A percentile compares a stretch with the other conserved stretches of the same genome.
phyloP scores from a whole-genome alignment of 2,797 vertebrate species.

The Apodemus agrarius region DNA sequence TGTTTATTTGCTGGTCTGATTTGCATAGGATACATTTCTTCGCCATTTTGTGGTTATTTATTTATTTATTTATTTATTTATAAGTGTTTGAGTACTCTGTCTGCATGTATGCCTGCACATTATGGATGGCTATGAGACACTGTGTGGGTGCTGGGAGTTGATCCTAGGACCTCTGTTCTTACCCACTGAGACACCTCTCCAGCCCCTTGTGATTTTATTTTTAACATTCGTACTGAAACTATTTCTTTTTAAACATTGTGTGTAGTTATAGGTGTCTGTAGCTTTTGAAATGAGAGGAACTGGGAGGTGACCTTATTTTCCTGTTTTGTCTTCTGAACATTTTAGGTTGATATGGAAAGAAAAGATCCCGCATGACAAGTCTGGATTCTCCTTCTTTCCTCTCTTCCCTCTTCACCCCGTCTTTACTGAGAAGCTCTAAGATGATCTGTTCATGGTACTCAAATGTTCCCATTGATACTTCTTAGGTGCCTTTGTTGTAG shows the following conservation, averaged over 20 bases:
- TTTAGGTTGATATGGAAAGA: constrained; percentile 28
- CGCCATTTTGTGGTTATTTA: constrained; percentile 17
- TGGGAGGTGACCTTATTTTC: neutral
- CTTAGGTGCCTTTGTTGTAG: neutral
- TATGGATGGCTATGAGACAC: neutral
- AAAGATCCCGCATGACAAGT: neutral
- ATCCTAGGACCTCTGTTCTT: neutral
- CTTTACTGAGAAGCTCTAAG: constrained; percentile 4
- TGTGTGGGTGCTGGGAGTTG: neutral
- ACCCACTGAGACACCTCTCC: neutral
- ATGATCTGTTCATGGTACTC: constrained; percentile 35
- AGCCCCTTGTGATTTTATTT: neutral
- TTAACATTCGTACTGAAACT: neutral
- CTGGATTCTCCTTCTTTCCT: neutral
- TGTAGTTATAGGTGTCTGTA: neutral
- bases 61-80: neutral
- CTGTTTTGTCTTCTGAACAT: neutral
- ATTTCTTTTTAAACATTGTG: neutral
- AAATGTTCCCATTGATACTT: neutral
- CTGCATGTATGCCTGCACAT: neutral
- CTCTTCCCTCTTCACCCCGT: neutral
- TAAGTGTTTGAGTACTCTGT: neutral
- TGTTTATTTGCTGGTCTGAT: constrained; percentile 35
- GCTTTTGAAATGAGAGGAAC: neutral
- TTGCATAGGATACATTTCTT: constrained; percentile 31